Evolutionary conservation across 2,888 invertebrate genomes (phyloP).

Genomic region (Esperia sulphurella): DNA sequence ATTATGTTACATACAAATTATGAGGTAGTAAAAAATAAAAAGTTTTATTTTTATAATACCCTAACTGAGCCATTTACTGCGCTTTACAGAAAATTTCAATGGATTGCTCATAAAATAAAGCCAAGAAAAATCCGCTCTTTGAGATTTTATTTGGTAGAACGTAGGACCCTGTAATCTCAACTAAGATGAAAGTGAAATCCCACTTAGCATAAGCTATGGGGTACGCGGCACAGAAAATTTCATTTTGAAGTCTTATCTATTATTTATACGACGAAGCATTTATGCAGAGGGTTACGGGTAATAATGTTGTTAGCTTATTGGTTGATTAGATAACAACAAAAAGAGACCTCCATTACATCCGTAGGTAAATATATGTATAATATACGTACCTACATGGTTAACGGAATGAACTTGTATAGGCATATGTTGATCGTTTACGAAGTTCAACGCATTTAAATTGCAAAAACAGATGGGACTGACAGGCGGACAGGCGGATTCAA

Average conservation of each 20-base stretch:
- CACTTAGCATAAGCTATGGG: constrained; percentile 52
- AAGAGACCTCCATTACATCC: too few species aligned
- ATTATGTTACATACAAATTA: too few species aligned
- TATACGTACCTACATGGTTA: too few species aligned
- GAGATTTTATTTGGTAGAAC: constrained; percentile 28
- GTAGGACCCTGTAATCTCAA: constrained; percentile 45
- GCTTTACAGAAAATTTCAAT: neutral
- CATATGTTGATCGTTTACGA: too few species aligned
- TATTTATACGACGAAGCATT: constrained; percentile 12
- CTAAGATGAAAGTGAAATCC: constrained; percentile 53
- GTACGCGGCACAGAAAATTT: constrained; percentile 29
- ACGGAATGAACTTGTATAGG: neutral
- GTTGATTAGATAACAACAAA: neutral
- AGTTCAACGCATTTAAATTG: constrained; percentile 19
- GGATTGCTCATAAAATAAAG: constrained; percentile 5
- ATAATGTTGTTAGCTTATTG: constrained; percentile 3
- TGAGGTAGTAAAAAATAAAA: too few species aligned
- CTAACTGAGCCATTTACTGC: neutral
- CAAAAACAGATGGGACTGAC: constrained; percentile 30
- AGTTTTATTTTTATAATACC: neutral
- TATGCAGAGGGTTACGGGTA: constrained; percentile 18
- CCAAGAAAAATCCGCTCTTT: constrained; percentile 26
- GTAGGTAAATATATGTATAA: too few species aligned
- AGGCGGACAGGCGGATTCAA: constrained; percentile 41
- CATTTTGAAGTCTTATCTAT: constrained; percentile 32